Conservation (phyloP, 2,797 vertebrate species). For the Toxotes lorentzi region DNA sequence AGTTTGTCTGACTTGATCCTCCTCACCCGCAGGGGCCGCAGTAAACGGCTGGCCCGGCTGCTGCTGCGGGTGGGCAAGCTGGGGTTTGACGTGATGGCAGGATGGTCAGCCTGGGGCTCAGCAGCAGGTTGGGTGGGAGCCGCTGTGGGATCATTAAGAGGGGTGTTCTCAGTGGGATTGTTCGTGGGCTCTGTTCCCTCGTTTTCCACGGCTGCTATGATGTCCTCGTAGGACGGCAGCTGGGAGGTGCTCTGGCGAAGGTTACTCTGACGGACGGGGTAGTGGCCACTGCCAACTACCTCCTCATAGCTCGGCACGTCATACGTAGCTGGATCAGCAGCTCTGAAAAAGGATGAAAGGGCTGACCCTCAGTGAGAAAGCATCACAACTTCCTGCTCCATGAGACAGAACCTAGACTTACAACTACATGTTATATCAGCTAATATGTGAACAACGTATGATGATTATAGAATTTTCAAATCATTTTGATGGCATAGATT, state of each 20-base stretch:
- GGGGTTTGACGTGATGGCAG: constrained; percentile 20
- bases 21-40: constrained; percentile 91
- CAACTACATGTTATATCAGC: background rate
- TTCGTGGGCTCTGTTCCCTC: constrained; percentile 70
- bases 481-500: background rate
- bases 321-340: constrained; percentile 68
- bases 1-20: constrained; percentile 97
- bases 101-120: constrained; percentile 32
- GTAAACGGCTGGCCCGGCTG: constrained; percentile 88
- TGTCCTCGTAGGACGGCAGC: constrained; percentile 95
- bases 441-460: background rate
- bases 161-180: constrained; percentile 35
- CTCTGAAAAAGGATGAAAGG: constrained; percentile 59
- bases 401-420: background rate
- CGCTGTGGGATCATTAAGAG: constrained; percentile 12
- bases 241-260: constrained; percentile 85
- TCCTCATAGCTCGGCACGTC: constrained; percentile 96
- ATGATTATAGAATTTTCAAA: background rate
- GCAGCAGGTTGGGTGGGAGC: background rate
- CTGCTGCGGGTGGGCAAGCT: constrained; percentile 77
- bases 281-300: constrained; percentile 87
- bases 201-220: constrained; percentile 86
- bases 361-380: background rate
- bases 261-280: constrained; percentile 84
- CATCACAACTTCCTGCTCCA: background rate